Evolutionary conservation across 2,113 vertebrate genomes (phyloP), one percentile per base, ranked within the genome.

Genomic region (Pterocles orientalis): DNA sequence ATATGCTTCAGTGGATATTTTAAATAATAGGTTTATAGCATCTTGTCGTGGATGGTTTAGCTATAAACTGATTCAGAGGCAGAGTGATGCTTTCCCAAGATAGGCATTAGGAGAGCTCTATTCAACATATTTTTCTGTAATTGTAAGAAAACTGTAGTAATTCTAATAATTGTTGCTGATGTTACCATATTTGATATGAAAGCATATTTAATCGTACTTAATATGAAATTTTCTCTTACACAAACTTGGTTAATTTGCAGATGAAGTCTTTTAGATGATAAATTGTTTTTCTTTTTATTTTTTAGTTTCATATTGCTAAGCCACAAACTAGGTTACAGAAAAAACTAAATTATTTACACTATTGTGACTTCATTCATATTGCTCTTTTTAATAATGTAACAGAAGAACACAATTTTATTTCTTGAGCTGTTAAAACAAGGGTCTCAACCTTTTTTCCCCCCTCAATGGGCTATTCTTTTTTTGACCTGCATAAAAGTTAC

Each of bases 371-470:
- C 57, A 77, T 85, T 90, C 21, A 23, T 82, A 20, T 89, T 94
- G 47, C 60, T 86, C 9, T 53, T 76, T 39, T 94, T 96, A 95
- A 91, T 92, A 91, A 95, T 94, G 86, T 81, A 93, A 86, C 47
- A 94, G 72, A 85, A 92, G 24, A 84, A 71, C 21, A 51, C 19
- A 48, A 5, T n/a, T 86, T 66, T 86, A 47, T 64, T 68, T 86
- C 68, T 70, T 88, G 19, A 62, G 41, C 50, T 81, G 31, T 86
- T 83, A 53, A 53, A 48, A 39, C 16, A 57, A 45, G n/a, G 66
- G 19, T 86, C 56, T 62, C 7, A 65, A 19, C 13, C 25, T 47
- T 75, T 88, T 39, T 53, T 36, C 14, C 15, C 33, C 14, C 3
- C 7, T 47, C 33, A 78, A 21, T 53, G 33, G n/a, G 69, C 60